A percentile compares a stretch with the other conserved stretches of the same genome.
phyloP scores from a whole-genome alignment of 1,140 invertebrate genomes.

The Caerostris darwini region DNA sequence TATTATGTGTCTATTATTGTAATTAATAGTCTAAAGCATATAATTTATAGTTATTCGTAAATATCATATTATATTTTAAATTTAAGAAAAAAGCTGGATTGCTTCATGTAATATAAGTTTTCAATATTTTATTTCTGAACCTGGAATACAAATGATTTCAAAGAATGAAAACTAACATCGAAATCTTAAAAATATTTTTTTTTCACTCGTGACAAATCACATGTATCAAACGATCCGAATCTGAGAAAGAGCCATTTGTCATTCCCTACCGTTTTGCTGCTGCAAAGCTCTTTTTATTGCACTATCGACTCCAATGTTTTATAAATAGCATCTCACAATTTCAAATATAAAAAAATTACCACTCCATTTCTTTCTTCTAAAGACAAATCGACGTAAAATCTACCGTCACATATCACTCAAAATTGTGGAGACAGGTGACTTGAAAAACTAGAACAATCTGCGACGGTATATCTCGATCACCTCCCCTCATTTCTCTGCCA shows the following conservation, averaged over 20 bases:
- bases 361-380: constrained; percentile 14
- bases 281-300: constrained; percentile 35
- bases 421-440: constrained; percentile 70
- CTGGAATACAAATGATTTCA: not conserved
- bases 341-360: constrained; percentile 32
- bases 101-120: not conserved
- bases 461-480: constrained; percentile 60
- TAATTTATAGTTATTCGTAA: too few relatives aligned
- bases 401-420: constrained; percentile 61
- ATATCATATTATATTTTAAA: too few relatives aligned
- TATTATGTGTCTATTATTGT: too few relatives aligned
- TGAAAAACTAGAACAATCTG: constrained; percentile 70
- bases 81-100: too few relatives aligned
- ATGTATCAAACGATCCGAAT: constrained; percentile 26
- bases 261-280: constrained; percentile 38
- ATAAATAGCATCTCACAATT: constrained; percentile 42
- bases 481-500: constrained; percentile 12
- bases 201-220: constrained; percentile 48
- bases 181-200: constrained; percentile 14
- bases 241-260: constrained; percentile 44
- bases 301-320: constrained; percentile 46
- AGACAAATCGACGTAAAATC: constrained; percentile 55
- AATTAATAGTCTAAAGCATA: too few relatives aligned
- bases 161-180: not conserved
- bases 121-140: not conserved